Percentiles rank a stretch among this genome's conserved stretches.
Evolutionary conservation across 2,797 vertebrate species (phyloP).

Genomic region (Pseudochirops cupreus): DNA sequence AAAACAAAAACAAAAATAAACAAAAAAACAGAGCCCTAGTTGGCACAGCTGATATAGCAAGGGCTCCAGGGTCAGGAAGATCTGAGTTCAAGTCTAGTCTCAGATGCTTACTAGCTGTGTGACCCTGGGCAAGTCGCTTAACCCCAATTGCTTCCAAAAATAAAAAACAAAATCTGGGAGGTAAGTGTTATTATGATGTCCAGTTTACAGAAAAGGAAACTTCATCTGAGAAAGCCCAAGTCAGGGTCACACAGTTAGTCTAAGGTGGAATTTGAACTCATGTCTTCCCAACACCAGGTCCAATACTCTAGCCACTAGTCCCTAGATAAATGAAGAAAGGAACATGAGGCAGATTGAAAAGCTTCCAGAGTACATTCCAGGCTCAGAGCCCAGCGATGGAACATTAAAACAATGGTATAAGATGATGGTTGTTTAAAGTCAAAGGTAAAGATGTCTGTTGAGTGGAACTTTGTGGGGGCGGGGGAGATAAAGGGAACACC

Average conservation of each 20-base stretch:
- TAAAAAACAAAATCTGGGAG: not conserved
- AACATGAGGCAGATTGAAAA: not conserved
- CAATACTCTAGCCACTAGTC: not conserved
- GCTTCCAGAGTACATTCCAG: conserved; percentile 22
- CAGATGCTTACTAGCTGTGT: no score
- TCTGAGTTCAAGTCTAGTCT: no score
- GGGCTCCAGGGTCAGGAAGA: no score
- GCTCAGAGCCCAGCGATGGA: conserved; percentile 50
- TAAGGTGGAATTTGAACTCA: not conserved
- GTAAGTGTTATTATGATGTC: not conserved
- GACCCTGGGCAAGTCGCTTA: no score
- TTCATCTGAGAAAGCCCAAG: not conserved
- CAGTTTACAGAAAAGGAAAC: not conserved
- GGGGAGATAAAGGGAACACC: not conserved
- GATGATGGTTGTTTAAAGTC: conserved; percentile 51
- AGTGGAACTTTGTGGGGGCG: no score
- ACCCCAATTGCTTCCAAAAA: no score
- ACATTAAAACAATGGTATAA: conserved; percentile 71
- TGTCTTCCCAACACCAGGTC: not conserved
- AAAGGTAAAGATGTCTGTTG: not conserved
- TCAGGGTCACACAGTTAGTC: not conserved
- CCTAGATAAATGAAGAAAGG: not conserved
- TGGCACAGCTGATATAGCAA: no score
- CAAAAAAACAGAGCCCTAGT: no score
- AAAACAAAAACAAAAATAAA: not conserved